Conservation (phyloP, 1,140 invertebrate genomes). For the Cryptotermes secundus region DNA sequence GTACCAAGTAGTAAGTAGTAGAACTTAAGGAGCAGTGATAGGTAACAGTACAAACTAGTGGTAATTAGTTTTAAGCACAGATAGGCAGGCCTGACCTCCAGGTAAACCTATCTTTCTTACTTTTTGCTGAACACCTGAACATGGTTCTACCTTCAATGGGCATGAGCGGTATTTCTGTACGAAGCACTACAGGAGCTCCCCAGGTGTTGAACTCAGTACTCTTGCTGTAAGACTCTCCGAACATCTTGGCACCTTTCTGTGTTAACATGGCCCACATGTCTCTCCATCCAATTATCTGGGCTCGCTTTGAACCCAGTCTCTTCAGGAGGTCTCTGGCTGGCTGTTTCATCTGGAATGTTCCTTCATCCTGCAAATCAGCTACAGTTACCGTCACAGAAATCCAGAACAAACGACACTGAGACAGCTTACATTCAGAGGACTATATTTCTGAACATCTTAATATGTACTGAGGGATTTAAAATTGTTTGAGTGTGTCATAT, state of each 20-base stretch:
- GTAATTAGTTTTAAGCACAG: too few relatives aligned
- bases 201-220: conserved; percentile 59
- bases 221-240: conserved; percentile 57
- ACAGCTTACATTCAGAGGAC: background rate
- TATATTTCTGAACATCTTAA: too few relatives aligned
- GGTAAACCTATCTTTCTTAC: too few relatives aligned
- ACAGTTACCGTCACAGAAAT: background rate
- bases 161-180: conserved; percentile 55
- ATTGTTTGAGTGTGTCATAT: too few relatives aligned
- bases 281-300: conserved; percentile 56
- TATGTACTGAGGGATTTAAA: too few relatives aligned
- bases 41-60: too few relatives aligned
- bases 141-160: conserved; percentile 54
- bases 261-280: conserved; percentile 68
- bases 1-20: too few relatives aligned
- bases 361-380: conserved; percentile 58
- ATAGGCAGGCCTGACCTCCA: too few relatives aligned
- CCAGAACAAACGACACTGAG: background rate
- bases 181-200: conserved; percentile 57
- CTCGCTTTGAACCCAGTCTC: conserved; percentile 55
- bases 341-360: conserved; percentile 63
- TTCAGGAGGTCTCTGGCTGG: conserved; percentile 53
- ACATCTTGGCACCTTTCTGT: conserved; percentile 54
- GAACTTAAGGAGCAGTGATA: too few relatives aligned
- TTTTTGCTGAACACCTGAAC: too few relatives aligned